Conservation (phyloP, 2,113 vertebrate genomes). For the Cinclus cinclus region DNA sequence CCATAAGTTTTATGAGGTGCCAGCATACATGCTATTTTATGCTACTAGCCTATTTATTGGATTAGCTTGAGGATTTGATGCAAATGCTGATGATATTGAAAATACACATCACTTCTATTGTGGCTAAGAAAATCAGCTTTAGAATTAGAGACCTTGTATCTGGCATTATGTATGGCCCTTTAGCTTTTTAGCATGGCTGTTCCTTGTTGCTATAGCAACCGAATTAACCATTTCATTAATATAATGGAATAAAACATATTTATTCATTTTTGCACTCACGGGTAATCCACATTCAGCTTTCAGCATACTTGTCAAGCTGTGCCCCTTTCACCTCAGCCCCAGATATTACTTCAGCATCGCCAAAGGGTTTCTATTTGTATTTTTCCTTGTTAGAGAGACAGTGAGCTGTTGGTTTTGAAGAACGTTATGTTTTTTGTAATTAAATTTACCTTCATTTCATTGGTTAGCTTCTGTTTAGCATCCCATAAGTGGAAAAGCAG, state of each 20-base stretch:
- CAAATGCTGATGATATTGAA: slow-evolving; percentile 76
- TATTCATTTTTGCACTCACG: slow-evolving; percentile 57
- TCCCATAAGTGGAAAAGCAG: slow-evolving; percentile 53
- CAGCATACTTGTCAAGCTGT: slow-evolving; percentile 54
- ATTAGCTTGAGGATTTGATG: slow-evolving; percentile 75
- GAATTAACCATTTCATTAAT: slow-evolving; percentile 84
- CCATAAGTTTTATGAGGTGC: slow-evolving; percentile 57
- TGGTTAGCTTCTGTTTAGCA: slow-evolving; percentile 65
- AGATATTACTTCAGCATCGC: slow-evolving; percentile 55
- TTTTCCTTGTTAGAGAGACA: not conserved
- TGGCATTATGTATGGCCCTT: slow-evolving; percentile 83
- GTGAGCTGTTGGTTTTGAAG: slow-evolving; percentile 13
- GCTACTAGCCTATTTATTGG: slow-evolving; percentile 70
- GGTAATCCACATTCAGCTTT: slow-evolving; percentile 51
- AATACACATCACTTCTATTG: slow-evolving; percentile 77
- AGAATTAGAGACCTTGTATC: slow-evolving; percentile 81
- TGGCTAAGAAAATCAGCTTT: slow-evolving; percentile 82
- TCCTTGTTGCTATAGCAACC: slow-evolving; percentile 87
- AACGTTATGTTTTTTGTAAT: slow-evolving; percentile 50
- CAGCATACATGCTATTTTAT: slow-evolving; percentile 67
- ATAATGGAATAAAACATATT: slow-evolving; percentile 67
- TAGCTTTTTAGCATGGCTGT: slow-evolving; percentile 81
- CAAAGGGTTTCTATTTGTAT: slow-evolving; percentile 40
- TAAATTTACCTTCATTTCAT: slow-evolving; percentile 67
- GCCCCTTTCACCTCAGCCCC: slow-evolving; percentile 40